Percentiles rank a stretch among this genome's conserved stretches.
Evolutionary conservation across 1,140 invertebrate species (phyloP).

Genomic region (Drosophila ohnishii): DNA sequence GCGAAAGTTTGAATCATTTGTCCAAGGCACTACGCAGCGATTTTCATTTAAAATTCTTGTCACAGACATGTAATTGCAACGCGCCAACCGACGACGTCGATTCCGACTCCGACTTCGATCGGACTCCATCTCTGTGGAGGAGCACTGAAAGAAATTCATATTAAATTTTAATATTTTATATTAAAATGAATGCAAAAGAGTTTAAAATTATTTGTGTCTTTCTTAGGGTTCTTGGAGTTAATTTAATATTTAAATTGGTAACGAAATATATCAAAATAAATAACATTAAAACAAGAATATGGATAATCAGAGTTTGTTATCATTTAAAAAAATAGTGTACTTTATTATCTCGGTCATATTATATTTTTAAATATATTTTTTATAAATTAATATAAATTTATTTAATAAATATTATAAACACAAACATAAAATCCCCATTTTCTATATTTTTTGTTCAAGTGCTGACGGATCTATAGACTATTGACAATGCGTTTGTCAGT

Average conservation of each 20-base stretch:
- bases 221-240: too few relatives aligned
- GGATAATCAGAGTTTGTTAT: neutral
- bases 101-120: constrained; percentile 42
- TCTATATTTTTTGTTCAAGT: neutral
- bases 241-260: too few relatives aligned
- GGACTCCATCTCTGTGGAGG: constrained; percentile 22
- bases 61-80: constrained; percentile 78
- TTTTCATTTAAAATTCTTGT: constrained; percentile 82
- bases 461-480: constrained; percentile 71
- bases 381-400: neutral
- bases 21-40: constrained; percentile 60
- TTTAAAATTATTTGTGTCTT: neutral
- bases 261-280: neutral
- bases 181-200: neutral
- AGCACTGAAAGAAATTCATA: constrained; percentile 2
- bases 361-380: neutral
- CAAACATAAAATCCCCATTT: neutral
- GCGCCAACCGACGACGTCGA: constrained; percentile 48
- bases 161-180: neutral
- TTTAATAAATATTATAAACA: neutral
- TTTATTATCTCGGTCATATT: rapidly evolving
- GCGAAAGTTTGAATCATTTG: constrained; percentile 82
- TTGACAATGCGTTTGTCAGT: constrained; percentile 78
- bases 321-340: neutral
- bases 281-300: neutral